Percentiles rank a stretch among this genome's conserved stretches.
Evolutionary conservation across 2,888 invertebrate species (phyloP).

Genomic region (Hydraecia micacea): DNA sequence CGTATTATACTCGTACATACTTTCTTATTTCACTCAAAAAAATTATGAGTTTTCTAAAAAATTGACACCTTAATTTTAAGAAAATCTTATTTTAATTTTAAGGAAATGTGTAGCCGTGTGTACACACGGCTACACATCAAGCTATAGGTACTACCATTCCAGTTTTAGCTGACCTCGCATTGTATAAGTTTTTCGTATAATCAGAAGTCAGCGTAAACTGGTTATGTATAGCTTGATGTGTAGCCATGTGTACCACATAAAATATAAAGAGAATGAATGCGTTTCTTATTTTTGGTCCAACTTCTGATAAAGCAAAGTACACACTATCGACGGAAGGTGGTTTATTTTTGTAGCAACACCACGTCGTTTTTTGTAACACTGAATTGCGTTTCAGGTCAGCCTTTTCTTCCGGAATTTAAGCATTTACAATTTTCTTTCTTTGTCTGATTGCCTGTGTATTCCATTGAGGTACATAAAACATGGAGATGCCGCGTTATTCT

Average conservation of each 20-base stretch:
- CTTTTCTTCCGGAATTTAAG: background rate
- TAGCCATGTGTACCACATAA: background rate
- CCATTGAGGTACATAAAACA: too few relatives aligned
- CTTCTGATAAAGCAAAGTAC: background rate
- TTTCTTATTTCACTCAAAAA: background rate
- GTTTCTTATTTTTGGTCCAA: background rate
- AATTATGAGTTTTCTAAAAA: background rate
- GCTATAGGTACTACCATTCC: too few relatives aligned
- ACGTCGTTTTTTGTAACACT: constrained; percentile 24
- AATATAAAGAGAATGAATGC: background rate
- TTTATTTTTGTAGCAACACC: constrained; percentile 19
- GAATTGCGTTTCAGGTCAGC: constrained; percentile 24
- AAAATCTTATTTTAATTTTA: too few relatives aligned
- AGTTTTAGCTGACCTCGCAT: too few relatives aligned
- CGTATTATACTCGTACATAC: background rate
- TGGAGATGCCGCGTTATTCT: too few relatives aligned
- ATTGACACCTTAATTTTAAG: background rate
- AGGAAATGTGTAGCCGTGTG: too few relatives aligned
- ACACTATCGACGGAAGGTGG: background rate
- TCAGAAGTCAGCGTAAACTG: too few relatives aligned
- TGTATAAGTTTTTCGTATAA: background rate
- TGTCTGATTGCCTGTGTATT: constrained; percentile 38
- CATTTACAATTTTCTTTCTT: constrained; percentile 45
- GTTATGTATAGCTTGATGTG: too few relatives aligned
- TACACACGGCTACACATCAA: too few relatives aligned